Evolutionary conservation across 2,797 vertebrate species (phyloP), one percentile per base, ranked within the genome.

Genomic region (Sebastes jordani): DNA sequence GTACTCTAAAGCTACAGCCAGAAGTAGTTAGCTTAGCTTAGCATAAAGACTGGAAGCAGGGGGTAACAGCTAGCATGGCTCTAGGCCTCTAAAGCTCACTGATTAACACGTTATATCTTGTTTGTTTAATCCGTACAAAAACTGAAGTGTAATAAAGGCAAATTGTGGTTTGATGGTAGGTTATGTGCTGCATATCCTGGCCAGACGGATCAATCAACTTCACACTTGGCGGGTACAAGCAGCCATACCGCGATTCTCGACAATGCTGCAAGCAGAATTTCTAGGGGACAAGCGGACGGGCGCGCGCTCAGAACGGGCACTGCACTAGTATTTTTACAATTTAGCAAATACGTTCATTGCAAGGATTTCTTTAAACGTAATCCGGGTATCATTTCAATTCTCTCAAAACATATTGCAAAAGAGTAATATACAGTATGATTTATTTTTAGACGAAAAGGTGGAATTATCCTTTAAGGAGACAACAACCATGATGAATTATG

Each of bases 401-500:
- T 25, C 34, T 34, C 3, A 68, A 36, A 65, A 25, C 20, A 7
- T n/a, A 63, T 52, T 6, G 7, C 7, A n/a, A n/a, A 16, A 30
- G 27, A 71, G 23, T 6, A 3, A 2, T 8, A 14, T 9, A 46
- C 14, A 30, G 3, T 30, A 16, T n/a, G 16, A 20, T 42, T 16
- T 5, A 0, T 42, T 42, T 65, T 76, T 20, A 11, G 22, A 22
- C 8, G 11, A 34, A 20, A 70, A n/a, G 3, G 13, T 54, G 5
- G 7, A 59, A 59, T 11, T 23, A 11, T 76, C 54, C 62, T 61
- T 52, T 75, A 27, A 78, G 73, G 34, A 83, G 70, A 78, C 36
- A 59, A 59, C 67, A 67, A 58, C 61, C 69, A 70, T 80, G 69
- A 85, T 89, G 78, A 89, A 85, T 90, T 78, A 88, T 79, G 83